Evolutionary conservation across 2,797 vertebrate species (phyloP).

Genomic region (Adrianichthys oophorus): DNA sequence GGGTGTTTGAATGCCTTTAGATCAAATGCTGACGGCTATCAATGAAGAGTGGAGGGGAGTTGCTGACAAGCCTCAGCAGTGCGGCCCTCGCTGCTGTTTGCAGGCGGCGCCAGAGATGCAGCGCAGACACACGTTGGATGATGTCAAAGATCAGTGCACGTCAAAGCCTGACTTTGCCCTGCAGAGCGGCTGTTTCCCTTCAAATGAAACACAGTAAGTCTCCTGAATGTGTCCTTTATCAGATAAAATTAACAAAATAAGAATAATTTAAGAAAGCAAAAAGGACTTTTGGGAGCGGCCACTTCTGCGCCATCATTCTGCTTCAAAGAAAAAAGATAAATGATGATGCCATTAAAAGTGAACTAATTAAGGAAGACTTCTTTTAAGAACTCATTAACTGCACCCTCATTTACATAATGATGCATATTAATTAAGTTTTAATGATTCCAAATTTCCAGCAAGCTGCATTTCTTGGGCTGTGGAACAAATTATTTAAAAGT

Average conservation of each 20-base stretch:
- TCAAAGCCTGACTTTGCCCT: background rate
- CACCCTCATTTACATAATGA: slow-evolving; percentile 99
- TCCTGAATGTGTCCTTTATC: slow-evolving; percentile 80
- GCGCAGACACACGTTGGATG: slow-evolving; percentile 41
- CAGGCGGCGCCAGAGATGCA: slow-evolving; percentile 3
- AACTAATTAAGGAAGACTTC: slow-evolving; percentile 99
- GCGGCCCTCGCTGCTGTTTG: background rate
- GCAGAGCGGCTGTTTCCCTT: slow-evolving; percentile 44
- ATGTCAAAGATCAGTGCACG: slow-evolving; percentile 32
- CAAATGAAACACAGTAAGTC: slow-evolving; percentile 15
- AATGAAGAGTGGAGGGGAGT: slow-evolving; percentile 74
- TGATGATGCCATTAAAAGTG: slow-evolving; percentile 99
- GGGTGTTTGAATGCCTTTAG: slow-evolving; percentile 77
- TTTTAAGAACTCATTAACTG: slow-evolving; percentile 99
- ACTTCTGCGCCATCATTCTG: slow-evolving; percentile 94
- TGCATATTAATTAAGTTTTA: slow-evolving; percentile 99
- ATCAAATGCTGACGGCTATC: slow-evolving; percentile 82
- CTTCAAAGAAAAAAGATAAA: slow-evolving; percentile 99
- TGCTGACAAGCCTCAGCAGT: slow-evolving; percentile 67
- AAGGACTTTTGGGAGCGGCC: slow-evolving; percentile 91
- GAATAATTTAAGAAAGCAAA: slow-evolving; percentile 86
- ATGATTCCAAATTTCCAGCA: slow-evolving; percentile 99
- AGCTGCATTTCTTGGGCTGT: slow-evolving; percentile 98
- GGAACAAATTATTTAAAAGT: slow-evolving; percentile 73
- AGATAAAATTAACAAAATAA: slow-evolving; percentile 90